Evolutionary conservation across 2,113 vertebrate genomes (phyloP).

Genomic region (cattle (Bos taurus)): DNA sequence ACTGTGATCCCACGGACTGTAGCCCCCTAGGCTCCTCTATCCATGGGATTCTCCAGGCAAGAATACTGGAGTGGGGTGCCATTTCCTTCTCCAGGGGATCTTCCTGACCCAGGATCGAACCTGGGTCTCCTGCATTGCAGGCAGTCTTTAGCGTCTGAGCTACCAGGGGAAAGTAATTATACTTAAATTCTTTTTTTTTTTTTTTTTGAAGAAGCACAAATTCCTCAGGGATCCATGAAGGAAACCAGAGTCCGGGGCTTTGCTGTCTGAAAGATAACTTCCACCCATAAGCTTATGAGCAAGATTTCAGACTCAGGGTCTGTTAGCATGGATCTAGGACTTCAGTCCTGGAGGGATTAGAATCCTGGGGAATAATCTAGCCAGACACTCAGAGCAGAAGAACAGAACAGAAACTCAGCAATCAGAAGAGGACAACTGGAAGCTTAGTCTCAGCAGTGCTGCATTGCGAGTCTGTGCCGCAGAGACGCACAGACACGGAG

Average conservation of each 20-base stretch:
- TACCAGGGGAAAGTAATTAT: background rate
- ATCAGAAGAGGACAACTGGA: background rate
- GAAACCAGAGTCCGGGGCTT: background rate
- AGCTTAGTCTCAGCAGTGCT: background rate
- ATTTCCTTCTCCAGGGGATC: background rate
- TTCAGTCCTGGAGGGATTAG: background rate
- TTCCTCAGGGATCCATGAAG: background rate
- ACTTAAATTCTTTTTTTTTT: background rate
- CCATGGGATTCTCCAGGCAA: background rate
- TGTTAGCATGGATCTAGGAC: background rate
- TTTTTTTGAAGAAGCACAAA: background rate
- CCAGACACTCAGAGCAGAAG: background rate
- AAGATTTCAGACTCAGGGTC: background rate
- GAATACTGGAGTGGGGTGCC: background rate
- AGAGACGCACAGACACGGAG: fast-evolving
- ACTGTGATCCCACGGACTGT: background rate
- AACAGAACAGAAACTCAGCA: background rate
- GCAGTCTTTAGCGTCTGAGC: background rate
- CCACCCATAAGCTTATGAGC: background rate
- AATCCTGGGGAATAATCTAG: background rate
- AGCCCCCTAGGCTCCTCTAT: background rate
- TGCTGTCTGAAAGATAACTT: background rate
- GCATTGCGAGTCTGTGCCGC: fast-evolving
- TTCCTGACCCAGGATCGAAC: background rate
- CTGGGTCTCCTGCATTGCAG: background rate